Evolutionary conservation across 1,140 invertebrate genomes (phyloP).

Genomic region (Gryon sp.): DNA sequence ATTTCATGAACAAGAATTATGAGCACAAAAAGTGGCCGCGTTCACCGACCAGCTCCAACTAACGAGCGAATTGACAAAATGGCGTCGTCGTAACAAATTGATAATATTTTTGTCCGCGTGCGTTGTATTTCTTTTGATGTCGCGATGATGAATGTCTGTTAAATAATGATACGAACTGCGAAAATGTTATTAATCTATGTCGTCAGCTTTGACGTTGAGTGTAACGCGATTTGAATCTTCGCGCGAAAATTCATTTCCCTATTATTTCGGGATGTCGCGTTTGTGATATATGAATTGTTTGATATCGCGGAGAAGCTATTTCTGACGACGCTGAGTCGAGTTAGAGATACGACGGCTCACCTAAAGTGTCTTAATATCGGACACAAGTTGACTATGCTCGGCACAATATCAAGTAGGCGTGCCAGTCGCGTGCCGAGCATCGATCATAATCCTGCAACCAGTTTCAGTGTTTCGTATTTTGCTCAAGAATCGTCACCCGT

Average conservation of each 20-base stretch:
- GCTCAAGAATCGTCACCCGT: conserved; percentile 62
- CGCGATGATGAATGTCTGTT: conserved; percentile 19
- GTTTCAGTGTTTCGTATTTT: conserved; percentile 57
- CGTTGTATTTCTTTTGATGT: conserved; percentile 8
- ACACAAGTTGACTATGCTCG: conserved; percentile 45
- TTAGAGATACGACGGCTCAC: conserved; percentile 55
- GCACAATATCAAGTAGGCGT: conserved; percentile 67
- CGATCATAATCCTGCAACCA: conserved; percentile 78
- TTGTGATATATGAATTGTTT: conserved; percentile 79
- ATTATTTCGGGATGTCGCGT: conserved; percentile 78
- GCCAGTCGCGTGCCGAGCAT: conserved; percentile 77
- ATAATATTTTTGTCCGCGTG: conserved; percentile 35
- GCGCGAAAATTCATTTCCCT: conserved; percentile 80
- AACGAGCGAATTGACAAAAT: conserved; percentile 54
- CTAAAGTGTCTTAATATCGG: conserved; percentile 68
- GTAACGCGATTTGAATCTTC: conserved; percentile 71
- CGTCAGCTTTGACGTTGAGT: conserved; percentile 5
- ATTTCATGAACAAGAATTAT: conserved; percentile 47
- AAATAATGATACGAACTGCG: conserved; percentile 27
- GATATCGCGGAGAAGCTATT: conserved; percentile 65
- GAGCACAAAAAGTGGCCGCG: conserved; percentile 17
- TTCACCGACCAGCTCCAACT: conserved; percentile 1
- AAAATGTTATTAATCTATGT: conserved; percentile 43
- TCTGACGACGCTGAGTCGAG: conserved; percentile 31
- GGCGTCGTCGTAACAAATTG: conserved; percentile 31